phyloP scores from a whole-genome alignment of 2,888 invertebrate genomes.

The Polyommatus iphigenia region DNA sequence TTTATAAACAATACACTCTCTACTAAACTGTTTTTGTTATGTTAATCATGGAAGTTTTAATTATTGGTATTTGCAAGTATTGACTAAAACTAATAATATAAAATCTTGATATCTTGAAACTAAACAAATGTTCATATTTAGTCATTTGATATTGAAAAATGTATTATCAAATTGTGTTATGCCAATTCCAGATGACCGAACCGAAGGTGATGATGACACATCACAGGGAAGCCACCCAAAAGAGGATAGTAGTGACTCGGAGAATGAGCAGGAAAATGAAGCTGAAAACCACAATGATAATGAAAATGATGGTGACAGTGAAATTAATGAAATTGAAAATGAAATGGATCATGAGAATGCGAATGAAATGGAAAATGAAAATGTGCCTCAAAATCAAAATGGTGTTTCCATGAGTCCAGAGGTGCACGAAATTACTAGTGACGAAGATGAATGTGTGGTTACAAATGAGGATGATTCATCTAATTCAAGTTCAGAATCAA shows the following conservation, averaged over 20 bases:
- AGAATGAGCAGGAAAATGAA: slow-evolving; percentile 55
- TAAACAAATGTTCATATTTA: neutral
- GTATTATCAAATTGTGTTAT: neutral
- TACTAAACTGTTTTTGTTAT: neutral
- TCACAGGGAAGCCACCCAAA: slow-evolving; percentile 75
- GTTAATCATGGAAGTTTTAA: neutral
- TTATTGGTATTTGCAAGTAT: neutral
- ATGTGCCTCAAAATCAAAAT: slow-evolving; percentile 69
- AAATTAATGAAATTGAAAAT: slow-evolving; percentile 29
- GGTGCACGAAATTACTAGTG: slow-evolving; percentile 78
- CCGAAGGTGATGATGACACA: slow-evolving; percentile 75
- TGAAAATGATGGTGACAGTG: slow-evolving; percentile 60
- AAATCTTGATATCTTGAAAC: neutral
- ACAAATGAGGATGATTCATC: slow-evolving; percentile 76
- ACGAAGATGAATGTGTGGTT: slow-evolving; percentile 79
- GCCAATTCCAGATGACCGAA: slow-evolving; percentile 66
- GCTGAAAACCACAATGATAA: slow-evolving; percentile 70
- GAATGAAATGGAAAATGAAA: slow-evolving; percentile 39
- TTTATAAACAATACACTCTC: neutral
- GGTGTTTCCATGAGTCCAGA: slow-evolving; percentile 70
- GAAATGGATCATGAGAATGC: slow-evolving; percentile 47
- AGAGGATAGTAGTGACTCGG: slow-evolving; percentile 72
- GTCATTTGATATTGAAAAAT: neutral
- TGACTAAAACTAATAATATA: neutral
- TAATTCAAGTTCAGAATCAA: slow-evolving; percentile 78